Evolutionary conservation across 2,888 invertebrate species (phyloP).

Genomic region (Phortica okadai): DNA sequence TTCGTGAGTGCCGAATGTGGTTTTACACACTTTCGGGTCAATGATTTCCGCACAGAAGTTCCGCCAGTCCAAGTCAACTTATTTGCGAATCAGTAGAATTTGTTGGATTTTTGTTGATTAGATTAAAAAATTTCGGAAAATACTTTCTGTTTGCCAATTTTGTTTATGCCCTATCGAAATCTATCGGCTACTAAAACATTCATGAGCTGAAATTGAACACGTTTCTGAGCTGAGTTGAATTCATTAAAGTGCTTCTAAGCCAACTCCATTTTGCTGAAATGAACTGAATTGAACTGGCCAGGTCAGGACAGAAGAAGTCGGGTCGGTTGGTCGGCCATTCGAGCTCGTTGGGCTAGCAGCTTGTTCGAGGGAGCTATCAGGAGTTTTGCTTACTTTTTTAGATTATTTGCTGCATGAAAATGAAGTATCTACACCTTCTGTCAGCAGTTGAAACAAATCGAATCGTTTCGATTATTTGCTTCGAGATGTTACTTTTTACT

Average conservation of each 20-base stretch:
- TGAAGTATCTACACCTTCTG: constrained; percentile 59
- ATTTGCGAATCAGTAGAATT: constrained; percentile 24
- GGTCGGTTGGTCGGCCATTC: constrained; percentile 49
- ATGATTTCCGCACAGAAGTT: too few species aligned
- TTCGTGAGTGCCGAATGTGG: too few species aligned
- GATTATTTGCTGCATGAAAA: constrained; percentile 46
- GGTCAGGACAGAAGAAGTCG: constrained; percentile 13
- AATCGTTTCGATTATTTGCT: constrained; percentile 30
- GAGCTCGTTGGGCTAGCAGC: neutral
- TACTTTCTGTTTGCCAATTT: constrained; percentile 60
- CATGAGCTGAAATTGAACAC: constrained; percentile 70
- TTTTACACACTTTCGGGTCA: too few species aligned
- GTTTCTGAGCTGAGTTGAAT: constrained; percentile 54
- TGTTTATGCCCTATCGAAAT: constrained; percentile 54
- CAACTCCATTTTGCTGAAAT: neutral
- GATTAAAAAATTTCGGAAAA: constrained; percentile 3
- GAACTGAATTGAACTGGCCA: neutral
- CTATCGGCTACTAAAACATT: constrained; percentile 66
- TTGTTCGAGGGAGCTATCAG: neutral
- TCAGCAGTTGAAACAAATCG: constrained; percentile 39
- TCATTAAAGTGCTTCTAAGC: constrained; percentile 48
- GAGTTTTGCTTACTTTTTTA: neutral
- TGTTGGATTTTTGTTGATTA: constrained; percentile 8
- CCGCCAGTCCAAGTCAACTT: neutral
- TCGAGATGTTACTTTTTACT: neutral